phyloP scores from a whole-genome alignment of 53 echinoderm and acorn worm species.

The Holothuria scabra region DNA sequence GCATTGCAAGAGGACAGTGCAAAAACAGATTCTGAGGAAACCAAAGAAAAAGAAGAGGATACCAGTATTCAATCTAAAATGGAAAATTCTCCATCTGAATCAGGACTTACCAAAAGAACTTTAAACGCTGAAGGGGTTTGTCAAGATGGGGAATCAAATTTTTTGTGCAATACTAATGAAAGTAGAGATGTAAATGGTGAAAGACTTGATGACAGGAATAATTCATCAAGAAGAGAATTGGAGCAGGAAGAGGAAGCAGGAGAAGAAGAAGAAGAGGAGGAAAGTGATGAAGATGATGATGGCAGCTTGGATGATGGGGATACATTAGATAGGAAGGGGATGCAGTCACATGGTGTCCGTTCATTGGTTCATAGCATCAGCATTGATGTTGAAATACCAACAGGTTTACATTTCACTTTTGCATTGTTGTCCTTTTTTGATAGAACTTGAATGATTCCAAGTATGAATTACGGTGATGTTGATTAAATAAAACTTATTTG shows the following conservation, averaged over 20 bases:
- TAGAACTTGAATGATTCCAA: no score
- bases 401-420: conserved; percentile 32
- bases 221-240: neutral
- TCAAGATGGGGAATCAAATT: neutral
- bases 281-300: conserved; percentile 14
- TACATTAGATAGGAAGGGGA: neutral
- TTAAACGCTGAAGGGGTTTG: neutral
- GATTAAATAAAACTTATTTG: no score
- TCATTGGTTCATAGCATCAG: conserved; percentile 34
- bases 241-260: neutral
- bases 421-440: no score
- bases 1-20: no score
- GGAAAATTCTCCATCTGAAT: no score
- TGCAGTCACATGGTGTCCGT: conserved; percentile 47
- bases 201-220: neutral
- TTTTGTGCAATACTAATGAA: neutral
- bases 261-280: neutral
- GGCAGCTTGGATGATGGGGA: neutral
- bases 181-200: neutral
- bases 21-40: no score
- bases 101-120: neutral
- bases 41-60: no score
- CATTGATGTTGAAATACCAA: conserved; percentile 50
- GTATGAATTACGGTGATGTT: no score
- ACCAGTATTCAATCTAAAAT: no score